Conservation (phyloP, 2,888 invertebrate genomes). For the Buathra laborator region DNA sequence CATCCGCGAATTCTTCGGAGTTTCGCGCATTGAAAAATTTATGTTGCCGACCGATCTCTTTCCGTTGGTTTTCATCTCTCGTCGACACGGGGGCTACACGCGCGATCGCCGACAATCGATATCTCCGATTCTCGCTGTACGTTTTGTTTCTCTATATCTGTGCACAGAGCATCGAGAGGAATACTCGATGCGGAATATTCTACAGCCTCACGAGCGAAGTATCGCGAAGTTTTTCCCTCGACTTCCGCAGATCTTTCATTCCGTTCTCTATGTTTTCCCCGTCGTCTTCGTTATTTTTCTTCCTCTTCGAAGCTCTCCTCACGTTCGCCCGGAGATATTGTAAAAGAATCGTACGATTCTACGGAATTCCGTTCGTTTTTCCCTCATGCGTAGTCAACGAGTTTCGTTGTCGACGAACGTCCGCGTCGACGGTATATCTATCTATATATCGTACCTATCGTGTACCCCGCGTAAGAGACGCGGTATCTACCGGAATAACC, state of each 20-base stretch:
- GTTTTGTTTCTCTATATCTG: not conserved
- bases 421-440: not conserved
- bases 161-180: constrained; percentile 2
- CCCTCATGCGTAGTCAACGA: constrained; percentile 65
- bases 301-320: constrained; percentile 69
- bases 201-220: not conserved
- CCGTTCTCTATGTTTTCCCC: constrained; percentile 36
- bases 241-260: constrained; percentile 73
- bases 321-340: constrained; percentile 33
- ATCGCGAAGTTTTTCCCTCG: constrained; percentile 63
- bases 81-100: not conserved
- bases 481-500: constrained; percentile 28
- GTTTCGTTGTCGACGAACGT: constrained; percentile 54
- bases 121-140: not conserved
- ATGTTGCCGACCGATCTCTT: not conserved
- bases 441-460: not conserved
- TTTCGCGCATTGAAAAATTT: constrained; percentile 10
- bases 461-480: not conserved
- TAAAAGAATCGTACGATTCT: constrained; percentile 9
- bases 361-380: not conserved
- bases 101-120: constrained; percentile 24
- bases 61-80: not conserved
- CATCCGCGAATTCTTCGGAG: not conserved
- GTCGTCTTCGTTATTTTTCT: constrained; percentile 51
- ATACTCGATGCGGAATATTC: constrained; percentile 25